phyloP scores from a whole-genome alignment of 1,140 invertebrate species.

The Papilio glaucus region DNA sequence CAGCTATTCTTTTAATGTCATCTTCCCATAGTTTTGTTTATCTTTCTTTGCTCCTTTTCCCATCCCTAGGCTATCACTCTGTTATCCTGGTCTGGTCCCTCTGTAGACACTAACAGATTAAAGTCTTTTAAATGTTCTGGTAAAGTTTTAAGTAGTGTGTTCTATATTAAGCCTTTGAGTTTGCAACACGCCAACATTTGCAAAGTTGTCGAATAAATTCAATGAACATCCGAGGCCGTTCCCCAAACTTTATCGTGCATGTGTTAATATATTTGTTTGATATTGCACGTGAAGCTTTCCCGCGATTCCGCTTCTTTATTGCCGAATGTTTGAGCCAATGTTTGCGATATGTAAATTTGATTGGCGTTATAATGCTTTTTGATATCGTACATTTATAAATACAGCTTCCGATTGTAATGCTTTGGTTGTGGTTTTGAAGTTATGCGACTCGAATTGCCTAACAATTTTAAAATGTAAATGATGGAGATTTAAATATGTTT shows the following conservation, averaged over 20 bases:
- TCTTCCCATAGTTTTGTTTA: too few species aligned
- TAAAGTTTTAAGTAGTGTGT: not conserved
- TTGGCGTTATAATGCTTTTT: not conserved
- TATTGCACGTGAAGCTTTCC: not conserved
- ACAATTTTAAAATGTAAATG: too few species aligned
- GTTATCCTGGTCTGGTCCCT: too few species aligned
- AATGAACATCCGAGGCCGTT: slow-evolving; percentile 10
- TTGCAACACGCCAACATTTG: not conserved
- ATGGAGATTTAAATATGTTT: too few species aligned
- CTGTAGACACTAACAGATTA: too few species aligned
- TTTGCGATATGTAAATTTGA: slow-evolving; percentile 24
- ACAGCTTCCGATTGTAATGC: not conserved
- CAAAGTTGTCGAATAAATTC: slow-evolving; percentile 17
- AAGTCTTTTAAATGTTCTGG: not conserved
- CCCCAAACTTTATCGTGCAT: slow-evolving; percentile 22
- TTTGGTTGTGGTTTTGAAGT: not conserved
- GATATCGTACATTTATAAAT: not conserved
- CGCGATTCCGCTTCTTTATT: not conserved
- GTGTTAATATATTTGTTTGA: slow-evolving; percentile 29
- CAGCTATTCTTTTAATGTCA: too few species aligned
- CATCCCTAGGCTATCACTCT: too few species aligned
- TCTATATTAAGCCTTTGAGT: not conserved
- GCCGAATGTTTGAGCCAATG: slow-evolving; percentile 4
- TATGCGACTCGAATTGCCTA: not conserved
- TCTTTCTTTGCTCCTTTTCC: too few species aligned